Percentiles rank a stretch among this genome's conserved stretches.
phyloP scores from a whole-genome alignment of 2,113 vertebrate genomes.

The Dicrurus megarhynchus region DNA sequence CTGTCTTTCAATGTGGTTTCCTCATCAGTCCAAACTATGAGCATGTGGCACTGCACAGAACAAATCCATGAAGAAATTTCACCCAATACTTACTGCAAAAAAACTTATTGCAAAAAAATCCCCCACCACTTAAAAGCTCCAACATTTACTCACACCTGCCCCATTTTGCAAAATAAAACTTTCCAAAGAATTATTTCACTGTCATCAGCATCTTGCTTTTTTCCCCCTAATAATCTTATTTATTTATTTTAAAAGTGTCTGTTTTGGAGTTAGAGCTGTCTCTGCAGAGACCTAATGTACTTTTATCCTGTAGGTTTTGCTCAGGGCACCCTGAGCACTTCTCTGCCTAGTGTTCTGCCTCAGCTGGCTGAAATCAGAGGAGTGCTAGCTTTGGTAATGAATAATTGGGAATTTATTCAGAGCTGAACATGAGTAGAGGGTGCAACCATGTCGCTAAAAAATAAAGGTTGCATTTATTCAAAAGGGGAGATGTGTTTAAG shows the following conservation, averaged over 20 bases:
- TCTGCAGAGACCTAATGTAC: neutral
- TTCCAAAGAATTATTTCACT: neutral
- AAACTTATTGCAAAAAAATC: rapidly evolving
- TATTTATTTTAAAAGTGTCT: neutral
- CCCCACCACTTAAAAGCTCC: neutral
- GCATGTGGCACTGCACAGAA: neutral
- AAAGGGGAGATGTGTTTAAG: neutral
- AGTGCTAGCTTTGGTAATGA: neutral
- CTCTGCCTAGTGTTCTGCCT: neutral
- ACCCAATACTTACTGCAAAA: neutral
- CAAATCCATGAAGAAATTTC: neutral
- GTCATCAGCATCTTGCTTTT: neutral
- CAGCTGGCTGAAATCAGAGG: neutral
- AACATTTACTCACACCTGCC: neutral
- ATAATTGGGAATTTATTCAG: neutral
- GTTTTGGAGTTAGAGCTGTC: neutral
- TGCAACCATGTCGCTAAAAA: neutral
- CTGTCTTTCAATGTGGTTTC: conserved; percentile 18
- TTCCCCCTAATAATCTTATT: neutral
- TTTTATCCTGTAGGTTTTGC: neutral
- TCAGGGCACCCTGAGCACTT: neutral
- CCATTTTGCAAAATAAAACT: neutral
- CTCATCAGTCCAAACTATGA: neutral
- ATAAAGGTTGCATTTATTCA: neutral
- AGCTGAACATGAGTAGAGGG: neutral